These are phyloP conservation scores for Stenodera caucasica DNA, from an alignment of 2,888 invertebrate species.

Conservation along the genomic window DNA sequence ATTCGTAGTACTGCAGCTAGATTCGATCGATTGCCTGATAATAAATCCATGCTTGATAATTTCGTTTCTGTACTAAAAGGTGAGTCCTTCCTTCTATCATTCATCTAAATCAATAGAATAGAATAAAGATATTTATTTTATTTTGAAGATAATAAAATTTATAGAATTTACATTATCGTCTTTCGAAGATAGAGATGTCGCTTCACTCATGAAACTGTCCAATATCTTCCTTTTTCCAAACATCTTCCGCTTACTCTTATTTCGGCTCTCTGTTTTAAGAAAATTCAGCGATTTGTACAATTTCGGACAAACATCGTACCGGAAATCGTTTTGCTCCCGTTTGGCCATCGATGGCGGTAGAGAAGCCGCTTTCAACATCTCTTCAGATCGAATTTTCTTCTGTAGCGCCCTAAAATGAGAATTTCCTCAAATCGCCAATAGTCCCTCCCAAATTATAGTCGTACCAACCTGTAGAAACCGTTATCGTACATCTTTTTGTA, in stretches of 20 bases:
- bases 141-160: too few relatives aligned
- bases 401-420: slow-evolving; percentile 60
- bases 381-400: slow-evolving; percentile 69
- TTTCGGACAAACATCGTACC: slow-evolving; percentile 50
- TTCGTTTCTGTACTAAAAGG: slow-evolving; percentile 45
- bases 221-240: slow-evolving; percentile 12
- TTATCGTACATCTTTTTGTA: slow-evolving; percentile 73
- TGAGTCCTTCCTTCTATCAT: slow-evolving; percentile 28
- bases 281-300: slow-evolving; percentile 39
- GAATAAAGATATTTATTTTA: too few relatives aligned
- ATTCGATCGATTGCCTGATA: slow-evolving; percentile 63
- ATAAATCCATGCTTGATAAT: slow-evolving; percentile 52
- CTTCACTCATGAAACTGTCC: neutral
- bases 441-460: neutral
- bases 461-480: slow-evolving; percentile 66
- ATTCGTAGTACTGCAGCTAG: slow-evolving; percentile 69
- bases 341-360: slow-evolving; percentile 71
- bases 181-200: too few relatives aligned
- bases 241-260: slow-evolving; percentile 1
- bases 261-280: slow-evolving; percentile 18
- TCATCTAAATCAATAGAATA: neutral
- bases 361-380: slow-evolving; percentile 66
- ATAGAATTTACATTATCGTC: too few relatives aligned
- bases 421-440: neutral
- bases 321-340: slow-evolving; percentile 57